These are phyloP conservation scores for Varroa destructor DNA, from an alignment of 1,140 invertebrate species.

Conservation along the genomic window DNA sequence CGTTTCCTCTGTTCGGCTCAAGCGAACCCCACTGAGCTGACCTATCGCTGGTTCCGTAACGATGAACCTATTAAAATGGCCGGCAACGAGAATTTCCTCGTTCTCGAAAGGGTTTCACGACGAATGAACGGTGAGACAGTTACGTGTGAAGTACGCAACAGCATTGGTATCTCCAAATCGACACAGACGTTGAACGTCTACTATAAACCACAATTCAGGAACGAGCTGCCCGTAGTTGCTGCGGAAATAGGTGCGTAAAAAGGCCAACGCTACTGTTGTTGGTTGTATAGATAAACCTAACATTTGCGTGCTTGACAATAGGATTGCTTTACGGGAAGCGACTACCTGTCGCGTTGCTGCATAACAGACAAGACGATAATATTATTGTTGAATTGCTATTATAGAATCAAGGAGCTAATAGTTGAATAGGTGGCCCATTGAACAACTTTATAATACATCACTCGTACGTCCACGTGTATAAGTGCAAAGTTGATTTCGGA, in stretches of 20 bases:
- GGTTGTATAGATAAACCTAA: too few relatives aligned
- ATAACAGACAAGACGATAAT: too few relatives aligned
- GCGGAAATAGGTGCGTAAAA: constrained; percentile 24
- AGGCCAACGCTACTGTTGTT: too few relatives aligned
- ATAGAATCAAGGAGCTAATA: too few relatives aligned
- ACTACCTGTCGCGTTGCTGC: too few relatives aligned
- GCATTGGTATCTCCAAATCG: constrained; percentile 73
- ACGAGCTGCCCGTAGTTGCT: constrained; percentile 2
- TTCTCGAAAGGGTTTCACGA: constrained; percentile 64
- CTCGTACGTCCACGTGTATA: too few relatives aligned
- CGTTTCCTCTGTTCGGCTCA: constrained; percentile 66
- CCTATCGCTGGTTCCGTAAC: constrained; percentile 49
- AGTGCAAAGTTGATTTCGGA: too few relatives aligned
- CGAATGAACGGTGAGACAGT: constrained; percentile 68
- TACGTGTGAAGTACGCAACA: constrained; percentile 79
- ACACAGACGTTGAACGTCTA: constrained; percentile 66
- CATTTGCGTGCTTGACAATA: too few relatives aligned
- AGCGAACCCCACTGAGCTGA: constrained; percentile 66
- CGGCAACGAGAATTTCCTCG: constrained; percentile 65
- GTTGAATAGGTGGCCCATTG: too few relatives aligned
- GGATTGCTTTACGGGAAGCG: too few relatives aligned
- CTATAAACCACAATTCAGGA: constrained; percentile 32
- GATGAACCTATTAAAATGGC: constrained; percentile 49
- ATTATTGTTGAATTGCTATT: too few relatives aligned
- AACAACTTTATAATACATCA: too few relatives aligned